Percentiles rank a stretch among this genome's conserved stretches.
These are phyloP conservation scores for Alethe diademata DNA, from an alignment of 2,113 vertebrate genomes.

Conservation along the genomic window DNA sequence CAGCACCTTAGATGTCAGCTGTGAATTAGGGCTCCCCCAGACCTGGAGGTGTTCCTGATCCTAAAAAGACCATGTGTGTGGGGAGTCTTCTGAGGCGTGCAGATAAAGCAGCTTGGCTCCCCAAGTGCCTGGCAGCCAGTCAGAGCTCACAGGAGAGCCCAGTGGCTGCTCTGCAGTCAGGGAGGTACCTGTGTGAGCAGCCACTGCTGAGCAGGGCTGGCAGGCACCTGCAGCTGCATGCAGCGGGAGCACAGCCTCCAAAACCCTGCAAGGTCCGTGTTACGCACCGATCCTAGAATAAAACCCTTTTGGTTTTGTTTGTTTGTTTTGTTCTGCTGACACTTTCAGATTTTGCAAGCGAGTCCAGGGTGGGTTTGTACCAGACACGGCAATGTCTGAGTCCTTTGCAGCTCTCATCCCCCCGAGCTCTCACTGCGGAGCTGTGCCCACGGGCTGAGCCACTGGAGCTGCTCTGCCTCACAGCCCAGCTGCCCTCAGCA, in stretches of 20 bases:
- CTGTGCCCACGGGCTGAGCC: background rate
- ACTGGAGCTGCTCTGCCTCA: background rate
- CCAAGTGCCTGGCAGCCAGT: background rate
- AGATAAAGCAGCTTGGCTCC: background rate
- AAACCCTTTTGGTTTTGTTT: background rate
- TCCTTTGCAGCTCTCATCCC: background rate
- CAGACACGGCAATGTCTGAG: background rate
- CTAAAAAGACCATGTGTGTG: background rate
- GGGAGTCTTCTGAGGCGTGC: background rate
- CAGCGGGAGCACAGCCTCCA: background rate
- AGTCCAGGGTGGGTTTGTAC: background rate
- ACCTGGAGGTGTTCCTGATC: background rate
- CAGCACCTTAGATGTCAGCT: background rate
- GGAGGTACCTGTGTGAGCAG: background rate
- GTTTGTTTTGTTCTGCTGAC: background rate
- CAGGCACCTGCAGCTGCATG: background rate
- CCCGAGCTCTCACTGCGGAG: background rate
- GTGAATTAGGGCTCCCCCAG: background rate
- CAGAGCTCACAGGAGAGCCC: background rate
- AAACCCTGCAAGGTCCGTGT: background rate
- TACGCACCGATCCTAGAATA: too few relatives aligned
- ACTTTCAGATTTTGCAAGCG: background rate
- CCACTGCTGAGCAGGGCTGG: background rate
- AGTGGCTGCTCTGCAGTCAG: fast-evolving
- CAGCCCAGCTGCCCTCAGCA: background rate